Conservation (phyloP, 2,113 vertebrate genomes). For the Morone saxatilis region DNA sequence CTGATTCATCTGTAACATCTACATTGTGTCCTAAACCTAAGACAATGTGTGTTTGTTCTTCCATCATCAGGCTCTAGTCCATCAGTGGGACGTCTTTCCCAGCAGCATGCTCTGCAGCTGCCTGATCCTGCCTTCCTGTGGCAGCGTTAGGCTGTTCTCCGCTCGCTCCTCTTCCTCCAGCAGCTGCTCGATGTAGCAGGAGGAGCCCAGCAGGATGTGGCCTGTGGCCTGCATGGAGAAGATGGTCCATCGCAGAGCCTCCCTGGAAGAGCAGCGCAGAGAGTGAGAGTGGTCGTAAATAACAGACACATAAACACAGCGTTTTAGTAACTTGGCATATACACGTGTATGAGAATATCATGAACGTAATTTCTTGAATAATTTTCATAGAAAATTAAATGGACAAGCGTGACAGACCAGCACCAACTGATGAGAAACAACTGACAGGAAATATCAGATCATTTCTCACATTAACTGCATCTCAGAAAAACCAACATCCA, state of each 20-base stretch:
- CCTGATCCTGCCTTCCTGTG: constrained; percentile 69
- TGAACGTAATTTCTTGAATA: background rate
- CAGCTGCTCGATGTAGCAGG: constrained; percentile 93
- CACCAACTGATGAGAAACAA: background rate
- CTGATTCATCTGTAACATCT: constrained; percentile 5
- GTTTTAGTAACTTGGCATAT: background rate
- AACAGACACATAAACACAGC: background rate
- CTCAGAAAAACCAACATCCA: background rate
- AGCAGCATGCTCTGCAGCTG: constrained; percentile 77
- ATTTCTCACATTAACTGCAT: constrained; percentile 16
- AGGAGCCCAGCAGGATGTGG: constrained; percentile 92
- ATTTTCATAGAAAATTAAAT: background rate
- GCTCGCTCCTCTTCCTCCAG: constrained; percentile 87
- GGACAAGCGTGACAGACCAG: background rate
- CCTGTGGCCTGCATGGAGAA: constrained; percentile 95
- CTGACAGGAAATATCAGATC: background rate
- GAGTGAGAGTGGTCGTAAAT: background rate
- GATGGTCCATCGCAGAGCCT: constrained; percentile 90
- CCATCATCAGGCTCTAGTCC: background rate
- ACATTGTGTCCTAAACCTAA: constrained; percentile 8
- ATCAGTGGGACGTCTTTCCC: constrained; percentile 57
- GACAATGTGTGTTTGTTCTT: constrained; percentile 6
- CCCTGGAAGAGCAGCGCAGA: constrained; percentile 81
- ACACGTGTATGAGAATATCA: background rate
- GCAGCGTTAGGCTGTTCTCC: constrained; percentile 45